Evolutionary conservation across 1,140 invertebrate species (phyloP), one percentile per base, ranked within the genome.

Genomic region (Drosophila eugracilis): DNA sequence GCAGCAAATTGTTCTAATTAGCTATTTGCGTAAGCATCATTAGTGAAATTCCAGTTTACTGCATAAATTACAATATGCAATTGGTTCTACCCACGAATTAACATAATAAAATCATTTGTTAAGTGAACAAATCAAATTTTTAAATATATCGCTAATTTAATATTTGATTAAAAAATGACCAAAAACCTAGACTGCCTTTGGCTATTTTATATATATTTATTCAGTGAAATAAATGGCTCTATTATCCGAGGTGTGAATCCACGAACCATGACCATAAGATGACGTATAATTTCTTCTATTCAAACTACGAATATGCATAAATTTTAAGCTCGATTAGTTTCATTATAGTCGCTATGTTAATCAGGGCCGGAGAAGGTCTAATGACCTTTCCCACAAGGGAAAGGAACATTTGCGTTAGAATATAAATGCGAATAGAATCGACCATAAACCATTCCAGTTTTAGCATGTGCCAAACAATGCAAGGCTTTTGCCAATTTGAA

Each of bases 231-330:
- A 67, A 67, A 67, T 67, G 42, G 57, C 44, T 74, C 74, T 74
- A 74, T 74, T 74, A 55, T 49, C 57, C 4, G 24, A 75, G 50
- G 70, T 74, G 70, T 74, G 71, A 74, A 74, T 49, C 37, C 28
- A 26, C 34, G 36, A 74, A 49, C 22, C 57, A 63, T 74, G 42
- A 63, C 26, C 34, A 54, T 3, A 44, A 17, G 48, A 36, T 67
- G 62, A 53, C 37, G 12, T 39, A 53, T 32, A 26, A 30, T 34
- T 69, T 69, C 45, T 44, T 67, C 45, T 26, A 14, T 53, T 62
- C 41, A 39, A 34, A 24, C 28, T n/a, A 7, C 1, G 19, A 49
- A 65, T 75, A 65, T 75, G 71, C 58, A 65, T 75, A 55, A 6
- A 45, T 75, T 55, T 57, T 5, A 74, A 14, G 70, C 59, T 49